Conservation (phyloP, 2,113 vertebrate genomes). For the Albula glossodonta region DNA sequence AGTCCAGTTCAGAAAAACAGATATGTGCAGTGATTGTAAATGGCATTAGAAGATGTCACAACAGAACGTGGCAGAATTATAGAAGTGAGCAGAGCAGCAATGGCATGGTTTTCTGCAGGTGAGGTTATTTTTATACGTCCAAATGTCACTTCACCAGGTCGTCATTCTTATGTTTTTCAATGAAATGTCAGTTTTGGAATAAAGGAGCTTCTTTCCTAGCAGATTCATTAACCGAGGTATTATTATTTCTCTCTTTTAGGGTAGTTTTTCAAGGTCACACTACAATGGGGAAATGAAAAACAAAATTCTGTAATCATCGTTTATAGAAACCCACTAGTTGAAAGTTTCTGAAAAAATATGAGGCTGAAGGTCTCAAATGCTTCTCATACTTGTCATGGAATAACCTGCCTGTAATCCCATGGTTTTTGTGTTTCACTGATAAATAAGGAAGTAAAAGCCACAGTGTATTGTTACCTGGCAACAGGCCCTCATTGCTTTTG, state of each 20-base stretch:
- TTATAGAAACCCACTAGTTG: neutral
- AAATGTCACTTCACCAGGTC: neutral
- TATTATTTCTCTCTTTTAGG: neutral
- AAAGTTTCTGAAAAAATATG: neutral
- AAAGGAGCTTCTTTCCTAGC: too few species aligned
- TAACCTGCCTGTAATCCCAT: neutral
- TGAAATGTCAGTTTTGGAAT: too few species aligned
- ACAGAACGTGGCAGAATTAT: neutral
- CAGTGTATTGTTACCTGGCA: conserved; percentile 3
- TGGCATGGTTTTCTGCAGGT: neutral
- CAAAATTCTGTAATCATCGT: neutral
- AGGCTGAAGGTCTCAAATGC: neutral
- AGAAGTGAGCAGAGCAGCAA: neutral
- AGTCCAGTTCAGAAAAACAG: neutral
- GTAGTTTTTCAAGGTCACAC: neutral
- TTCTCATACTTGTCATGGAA: neutral
- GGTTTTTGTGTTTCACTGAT: neutral
- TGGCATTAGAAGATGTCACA: neutral
- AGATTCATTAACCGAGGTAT: too few species aligned
- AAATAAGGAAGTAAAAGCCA: neutral
- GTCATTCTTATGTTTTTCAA: too few species aligned
- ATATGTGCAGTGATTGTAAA: neutral
- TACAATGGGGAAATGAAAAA: neutral
- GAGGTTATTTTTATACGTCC: neutral
- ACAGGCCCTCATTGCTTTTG: neutral